These are phyloP conservation scores for Psittacus erithacus DNA, from an alignment of 2,113 vertebrate species.

Conservation along the genomic window DNA sequence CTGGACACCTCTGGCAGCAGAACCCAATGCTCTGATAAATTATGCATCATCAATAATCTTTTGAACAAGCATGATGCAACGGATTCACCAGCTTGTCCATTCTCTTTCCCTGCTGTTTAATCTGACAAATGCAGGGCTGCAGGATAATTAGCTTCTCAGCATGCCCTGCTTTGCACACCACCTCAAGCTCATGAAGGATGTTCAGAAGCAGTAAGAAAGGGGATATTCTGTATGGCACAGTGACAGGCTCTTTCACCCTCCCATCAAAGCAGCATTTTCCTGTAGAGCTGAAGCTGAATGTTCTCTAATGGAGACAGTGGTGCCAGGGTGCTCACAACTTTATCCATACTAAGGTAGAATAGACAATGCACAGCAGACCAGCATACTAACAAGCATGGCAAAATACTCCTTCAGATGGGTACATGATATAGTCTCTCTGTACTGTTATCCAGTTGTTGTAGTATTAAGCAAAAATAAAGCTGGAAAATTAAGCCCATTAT, in stretches of 20 bases:
- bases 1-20: background rate
- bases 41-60: constrained; percentile 43
- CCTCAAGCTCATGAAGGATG: background rate
- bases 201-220: background rate
- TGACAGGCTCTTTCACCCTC: rapidly evolving
- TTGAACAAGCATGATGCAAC: constrained; percentile 39
- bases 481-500: background rate
- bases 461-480: background rate
- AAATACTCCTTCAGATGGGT: background rate
- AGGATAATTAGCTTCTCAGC: background rate
- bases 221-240: background rate
- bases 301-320: background rate
- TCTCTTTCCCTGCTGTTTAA: constrained; percentile 1
- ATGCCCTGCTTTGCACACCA: background rate
- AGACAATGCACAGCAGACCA: background rate
- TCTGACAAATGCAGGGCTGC: constrained; percentile 39
- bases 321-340: background rate
- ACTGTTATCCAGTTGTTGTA: background rate
- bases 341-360: rapidly evolving
- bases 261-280: background rate
- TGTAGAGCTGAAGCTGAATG: background rate
- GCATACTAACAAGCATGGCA: background rate
- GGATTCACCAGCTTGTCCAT: constrained; percentile 22
- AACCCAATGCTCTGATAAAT: constrained; percentile 19
- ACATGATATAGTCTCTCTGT: background rate